A percentile compares a stretch with the other conserved stretches of the same genome.
These are phyloP conservation scores for Venturia canescens DNA, from an alignment of 1,140 invertebrate species.

Conservation along the genomic window DNA sequence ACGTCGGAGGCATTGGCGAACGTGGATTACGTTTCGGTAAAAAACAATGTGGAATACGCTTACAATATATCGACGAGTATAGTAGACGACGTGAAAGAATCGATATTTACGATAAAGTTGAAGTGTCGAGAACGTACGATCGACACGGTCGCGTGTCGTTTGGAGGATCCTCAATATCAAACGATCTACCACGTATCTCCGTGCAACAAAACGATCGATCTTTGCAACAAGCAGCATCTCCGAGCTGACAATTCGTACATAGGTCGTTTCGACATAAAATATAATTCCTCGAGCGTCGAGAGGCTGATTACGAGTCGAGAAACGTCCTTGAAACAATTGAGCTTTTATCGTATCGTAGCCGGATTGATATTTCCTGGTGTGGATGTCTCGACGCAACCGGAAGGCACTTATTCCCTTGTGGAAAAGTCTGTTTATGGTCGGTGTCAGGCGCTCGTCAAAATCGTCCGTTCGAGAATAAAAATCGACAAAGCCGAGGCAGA, in stretches of 20 bases:
- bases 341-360: conserved; percentile 21
- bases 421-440: conserved; percentile 32
- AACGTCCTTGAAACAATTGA: conserved; percentile 30
- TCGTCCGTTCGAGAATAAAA: conserved; percentile 3
- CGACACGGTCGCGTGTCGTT: background rate
- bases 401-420: conserved; percentile 27
- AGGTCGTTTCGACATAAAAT: conserved; percentile 34
- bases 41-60: background rate
- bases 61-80: conserved; percentile 37
- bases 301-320: conserved; percentile 5
- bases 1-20: background rate
- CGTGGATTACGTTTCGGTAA: background rate
- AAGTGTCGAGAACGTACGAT: conserved; percentile 22
- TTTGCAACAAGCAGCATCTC: conserved; percentile 19
- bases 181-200: conserved; percentile 3
- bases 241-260: conserved; percentile 25
- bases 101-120: conserved; percentile 28
- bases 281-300: conserved; percentile 7
- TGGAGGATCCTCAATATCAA: conserved; percentile 27
- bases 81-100: conserved; percentile 30
- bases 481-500: background rate
- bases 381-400: conserved; percentile 17
- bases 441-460: conserved; percentile 26
- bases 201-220: conserved; percentile 13
- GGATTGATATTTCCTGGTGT: conserved; percentile 10